Base-by-base conservation (phyloP, 1,140 invertebrate species). In the Microplitis demolitor region DNA sequence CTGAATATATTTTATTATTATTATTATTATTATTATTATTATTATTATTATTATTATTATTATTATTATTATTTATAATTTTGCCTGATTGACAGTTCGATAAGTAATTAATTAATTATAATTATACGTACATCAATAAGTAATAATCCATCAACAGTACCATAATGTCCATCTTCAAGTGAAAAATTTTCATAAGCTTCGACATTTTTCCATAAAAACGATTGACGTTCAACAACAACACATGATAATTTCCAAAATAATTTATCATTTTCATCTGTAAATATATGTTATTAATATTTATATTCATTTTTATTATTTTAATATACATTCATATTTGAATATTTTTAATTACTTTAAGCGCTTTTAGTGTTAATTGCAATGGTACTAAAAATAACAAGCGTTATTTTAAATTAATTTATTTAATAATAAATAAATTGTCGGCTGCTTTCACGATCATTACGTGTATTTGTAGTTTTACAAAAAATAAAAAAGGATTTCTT, bases 221-320 rank as follows among this genome's bases (percentile, higher is more conserved):
- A 34, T 72, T 85, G 79, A 45, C 80, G 82, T 50, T 87, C 84
- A 31, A 86, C 74, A 33, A 75, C 70, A 14, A 82, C 68, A 39
- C 84, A 87, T 0, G 85, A 84, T 39, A 80, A 71, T 74, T 84
- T 86, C 83, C 84, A 87, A 78, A 84, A 85, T 9, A 83, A 58
- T 70, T 83, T 79, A 68, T 85, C 79, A 6, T 78, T 72, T 31
- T 80, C 74, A 51, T 69, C 83, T 85, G 53, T 24, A 78, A 80
- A 71, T 9, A 45, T 45, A 9, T 9, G 3, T 45, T 5, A 45
- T 45, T 45, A 45, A 5, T 45, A 45, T 9, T 45, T 9, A 1
- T 8, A 45, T 16, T 9, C 6, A 45, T 9, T 45, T 9, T 0
- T 8, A 45, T 16, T 9, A 50, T 37, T 37, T 35, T 31, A 34